These are phyloP conservation scores for Nowickia ferox DNA, from an alignment of 2,888 invertebrate species.

Conservation along the genomic window DNA sequence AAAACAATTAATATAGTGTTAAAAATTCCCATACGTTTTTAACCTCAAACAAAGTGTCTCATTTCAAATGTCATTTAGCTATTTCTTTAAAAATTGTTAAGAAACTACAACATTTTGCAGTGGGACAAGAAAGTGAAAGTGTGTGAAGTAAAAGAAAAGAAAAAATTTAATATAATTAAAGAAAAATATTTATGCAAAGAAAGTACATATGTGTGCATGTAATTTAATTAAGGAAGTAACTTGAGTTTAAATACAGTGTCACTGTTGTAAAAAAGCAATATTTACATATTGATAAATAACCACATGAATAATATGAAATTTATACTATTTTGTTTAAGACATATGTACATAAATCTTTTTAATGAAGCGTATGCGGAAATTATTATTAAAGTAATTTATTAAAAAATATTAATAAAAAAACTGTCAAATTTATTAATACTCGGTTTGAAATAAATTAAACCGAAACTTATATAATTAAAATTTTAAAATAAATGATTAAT, in stretches of 20 bases:
- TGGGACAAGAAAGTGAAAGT: constrained; percentile 51
- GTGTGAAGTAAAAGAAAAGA: constrained; percentile 45
- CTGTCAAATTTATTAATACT: constrained; percentile 10
- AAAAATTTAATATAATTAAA: constrained; percentile 9
- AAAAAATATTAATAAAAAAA: neutral
- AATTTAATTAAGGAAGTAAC: constrained; percentile 9
- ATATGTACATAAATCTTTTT: neutral
- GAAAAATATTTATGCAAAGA: neutral
- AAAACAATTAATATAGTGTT: constrained; percentile 34
- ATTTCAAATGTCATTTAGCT: constrained; percentile 2
- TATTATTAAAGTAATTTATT: constrained; percentile 20
- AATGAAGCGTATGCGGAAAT: neutral
- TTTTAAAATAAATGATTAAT: neutral
- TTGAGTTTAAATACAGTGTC: neutral
- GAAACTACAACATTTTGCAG: neutral
- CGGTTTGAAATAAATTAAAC: neutral
- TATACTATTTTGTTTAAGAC: neutral
- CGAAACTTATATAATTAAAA: neutral
- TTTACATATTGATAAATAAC: neutral
- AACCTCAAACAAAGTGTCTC: constrained; percentile 16
- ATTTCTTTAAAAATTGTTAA: constrained; percentile 30
- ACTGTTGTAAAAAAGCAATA: neutral
- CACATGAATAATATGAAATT: neutral
- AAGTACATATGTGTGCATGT: neutral
- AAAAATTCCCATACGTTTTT: neutral